Conservation (phyloP, 2,888 invertebrate species). For the Sarcophaga variegata region DNA sequence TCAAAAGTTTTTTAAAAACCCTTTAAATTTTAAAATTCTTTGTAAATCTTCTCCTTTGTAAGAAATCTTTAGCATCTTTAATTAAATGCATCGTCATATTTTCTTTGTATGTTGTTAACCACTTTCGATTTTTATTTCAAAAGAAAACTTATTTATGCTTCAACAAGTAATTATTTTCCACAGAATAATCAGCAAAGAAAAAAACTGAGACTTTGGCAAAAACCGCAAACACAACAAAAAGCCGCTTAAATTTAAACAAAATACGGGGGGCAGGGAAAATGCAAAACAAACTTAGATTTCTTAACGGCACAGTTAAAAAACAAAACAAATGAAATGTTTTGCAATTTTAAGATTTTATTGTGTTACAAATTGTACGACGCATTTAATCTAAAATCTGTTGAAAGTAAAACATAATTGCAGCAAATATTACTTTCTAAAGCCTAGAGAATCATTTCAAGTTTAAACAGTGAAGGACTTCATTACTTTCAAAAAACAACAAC, state of each 20-base stretch:
- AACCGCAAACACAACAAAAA: background rate
- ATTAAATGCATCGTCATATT: too few species aligned
- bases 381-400: constrained; percentile 41
- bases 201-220: background rate
- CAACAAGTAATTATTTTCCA: too few species aligned
- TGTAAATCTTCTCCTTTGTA: too few species aligned
- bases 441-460: background rate
- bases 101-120: too few species aligned
- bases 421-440: too few species aligned
- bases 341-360: background rate
- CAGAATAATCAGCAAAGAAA: background rate
- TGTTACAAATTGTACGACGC: constrained; percentile 39
- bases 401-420: background rate
- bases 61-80: too few species aligned
- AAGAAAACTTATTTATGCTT: too few species aligned
- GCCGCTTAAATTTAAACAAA: constrained; percentile 19
- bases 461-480: background rate
- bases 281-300: background rate
- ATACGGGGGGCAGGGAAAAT: background rate
- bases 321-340: constrained; percentile 11
- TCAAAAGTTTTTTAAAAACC: too few species aligned
- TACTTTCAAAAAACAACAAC: background rate
- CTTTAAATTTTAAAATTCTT: too few species aligned
- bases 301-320: constrained; percentile 17
- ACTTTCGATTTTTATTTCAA: too few species aligned